Evolutionary conservation across 2,888 invertebrate genomes (phyloP).

Genomic region (Xestia ashworthii): DNA sequence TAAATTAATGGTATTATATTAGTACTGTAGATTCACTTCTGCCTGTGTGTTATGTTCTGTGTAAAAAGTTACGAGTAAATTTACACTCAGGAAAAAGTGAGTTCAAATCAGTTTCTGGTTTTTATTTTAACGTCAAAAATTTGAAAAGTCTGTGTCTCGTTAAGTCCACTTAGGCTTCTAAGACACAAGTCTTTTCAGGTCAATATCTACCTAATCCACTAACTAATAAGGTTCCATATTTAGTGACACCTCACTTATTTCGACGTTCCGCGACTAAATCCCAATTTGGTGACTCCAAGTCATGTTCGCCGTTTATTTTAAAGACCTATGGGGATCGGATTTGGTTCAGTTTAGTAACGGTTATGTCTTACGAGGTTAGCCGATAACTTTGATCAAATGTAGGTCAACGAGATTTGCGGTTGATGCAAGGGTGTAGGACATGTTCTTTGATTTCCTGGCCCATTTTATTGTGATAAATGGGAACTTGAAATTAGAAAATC

Average conservation of each 20-base stretch:
- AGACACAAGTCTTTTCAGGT: not conserved
- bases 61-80: too few relatives aligned
- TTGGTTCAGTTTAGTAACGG: constrained; percentile 37
- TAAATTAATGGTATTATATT: not conserved
- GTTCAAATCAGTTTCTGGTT: not conserved
- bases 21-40: not conserved
- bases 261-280: not conserved
- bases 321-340: constrained; percentile 48
- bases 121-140: too few relatives aligned
- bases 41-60: not conserved
- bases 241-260: constrained; percentile 1
- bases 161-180: not conserved
- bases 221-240: not conserved
- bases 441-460: not conserved
- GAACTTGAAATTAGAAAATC: not conserved
- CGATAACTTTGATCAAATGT: constrained; percentile 42
- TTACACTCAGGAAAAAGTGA: not conserved
- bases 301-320: constrained; percentile 54
- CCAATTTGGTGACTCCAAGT: constrained; percentile 55
- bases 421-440: too few relatives aligned
- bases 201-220: not conserved
- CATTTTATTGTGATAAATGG: not conserved
- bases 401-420: constrained; percentile 9
- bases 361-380: constrained; percentile 13
- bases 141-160: not conserved